Evolutionary conservation across 2,888 invertebrate genomes (phyloP).

Genomic region (Athalia circularis): DNA sequence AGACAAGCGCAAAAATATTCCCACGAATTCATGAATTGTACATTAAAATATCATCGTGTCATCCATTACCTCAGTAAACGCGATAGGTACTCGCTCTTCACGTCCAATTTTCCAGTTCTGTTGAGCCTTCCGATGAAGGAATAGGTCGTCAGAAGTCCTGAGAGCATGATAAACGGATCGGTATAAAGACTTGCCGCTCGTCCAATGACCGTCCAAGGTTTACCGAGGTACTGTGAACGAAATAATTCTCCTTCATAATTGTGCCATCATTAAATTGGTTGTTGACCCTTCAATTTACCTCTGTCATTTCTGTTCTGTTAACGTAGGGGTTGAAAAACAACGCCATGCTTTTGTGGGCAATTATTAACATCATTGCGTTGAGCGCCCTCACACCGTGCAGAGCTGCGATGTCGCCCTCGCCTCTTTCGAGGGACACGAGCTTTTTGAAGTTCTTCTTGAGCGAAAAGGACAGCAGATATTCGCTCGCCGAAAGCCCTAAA

Average conservation of each 20-base stretch:
- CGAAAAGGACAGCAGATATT: slow-evolving; percentile 79
- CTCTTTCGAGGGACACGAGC: slow-evolving; percentile 75
- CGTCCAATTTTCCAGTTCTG: slow-evolving; percentile 76
- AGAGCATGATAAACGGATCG: slow-evolving; percentile 83
- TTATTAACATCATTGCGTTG: slow-evolving; percentile 80
- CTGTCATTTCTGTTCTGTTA: slow-evolving; percentile 81
- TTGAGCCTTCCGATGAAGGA: slow-evolving; percentile 79
- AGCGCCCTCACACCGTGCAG: slow-evolving; percentile 82
- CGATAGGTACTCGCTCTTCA: slow-evolving; percentile 79
- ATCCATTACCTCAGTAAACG: slow-evolving; percentile 76
- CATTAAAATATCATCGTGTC: background rate
- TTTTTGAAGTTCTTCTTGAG: slow-evolving; percentile 78
- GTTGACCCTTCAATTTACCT: slow-evolving; percentile 73
- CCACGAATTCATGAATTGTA: background rate
- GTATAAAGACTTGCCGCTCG: slow-evolving; percentile 83
- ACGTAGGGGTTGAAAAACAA: slow-evolving; percentile 81
- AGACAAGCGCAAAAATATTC: background rate
- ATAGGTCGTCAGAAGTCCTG: slow-evolving; percentile 81
- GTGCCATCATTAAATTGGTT: too few relatives aligned
- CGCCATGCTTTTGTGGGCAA: slow-evolving; percentile 85
- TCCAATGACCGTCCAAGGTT: slow-evolving; percentile 81
- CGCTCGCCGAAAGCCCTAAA: slow-evolving; percentile 62
- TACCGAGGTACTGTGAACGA: slow-evolving; percentile 76
- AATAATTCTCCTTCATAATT: too few relatives aligned
- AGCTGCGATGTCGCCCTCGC: slow-evolving; percentile 78